Base-by-base conservation (phyloP, 2,113 vertebrate species). In the Piprites chloris region DNA sequence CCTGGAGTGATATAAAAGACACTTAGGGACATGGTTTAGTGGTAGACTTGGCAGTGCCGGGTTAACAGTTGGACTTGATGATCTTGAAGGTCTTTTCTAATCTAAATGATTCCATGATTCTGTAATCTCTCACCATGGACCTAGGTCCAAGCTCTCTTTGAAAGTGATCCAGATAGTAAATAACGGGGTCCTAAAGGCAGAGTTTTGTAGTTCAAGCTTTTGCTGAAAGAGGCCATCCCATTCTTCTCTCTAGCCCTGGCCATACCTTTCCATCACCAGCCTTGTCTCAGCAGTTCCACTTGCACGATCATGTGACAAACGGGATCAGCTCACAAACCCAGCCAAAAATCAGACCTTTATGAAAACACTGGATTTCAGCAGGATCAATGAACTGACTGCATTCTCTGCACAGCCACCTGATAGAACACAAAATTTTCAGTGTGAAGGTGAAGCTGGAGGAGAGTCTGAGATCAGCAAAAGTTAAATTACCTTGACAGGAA, bases 261-360 rank as follows among this genome's bases (percentile, higher is more conserved):
- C 42, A 7, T 30, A 13, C 37, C 24, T 58, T 49, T 71, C 80
- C 68, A 16, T 68, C 32, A 24, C 23, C 84, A 89, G 23, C 68
- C 49, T 44, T 14, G 4, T 12, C 44, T 44, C 46, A 19, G 63
- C 7, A 1, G 32, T 55, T 32, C 23, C 8, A 18, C 15, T 56
- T 26, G 5, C 5, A 0, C 3, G 3, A 30, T 49, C 14, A 11
- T 3, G 8, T 11, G 35, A 23, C 49, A 39, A 41, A 79, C 0
- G 1, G 19, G 26, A 28, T 61, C 59, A 41, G 30, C 37, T 56
- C 47, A 33, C 35, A 66, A 35, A 72, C 15, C 22, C 11, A 26
- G 39, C n/a, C 52, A 30, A 50, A 76, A 46, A 27, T 30, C 76
- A 73, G 22, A 30, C 37, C 42, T 33, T 16, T 1, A 24, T n/a